Evolutionary conservation across 2,797 vertebrate genomes (phyloP), one percentile per base, ranked within the genome.

Genomic region (Pogoniulus pusillus): DNA sequence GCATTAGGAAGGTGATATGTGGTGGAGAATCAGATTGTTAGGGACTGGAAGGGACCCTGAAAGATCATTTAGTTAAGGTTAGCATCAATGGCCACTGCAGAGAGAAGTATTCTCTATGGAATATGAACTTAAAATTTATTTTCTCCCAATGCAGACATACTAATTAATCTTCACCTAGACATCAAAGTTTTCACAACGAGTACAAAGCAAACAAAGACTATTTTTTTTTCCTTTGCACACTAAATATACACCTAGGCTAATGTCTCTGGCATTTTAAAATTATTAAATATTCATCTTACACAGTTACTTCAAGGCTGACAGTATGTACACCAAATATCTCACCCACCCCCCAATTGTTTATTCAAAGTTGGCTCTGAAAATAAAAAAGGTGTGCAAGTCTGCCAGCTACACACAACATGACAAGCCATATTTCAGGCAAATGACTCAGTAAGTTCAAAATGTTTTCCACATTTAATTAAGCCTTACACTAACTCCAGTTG

Each of bases 401-500:
- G 59, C 53, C 91, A 93, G 59, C 70, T 60, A 75, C 62, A 65
- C 2, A 2, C 66, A 94, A 89, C 66, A 78, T 71, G 32, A 84
- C 27, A 89, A 81, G 17, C 53, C 29, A 12, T 87, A 93, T 93
- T 91, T 95, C 89, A 91, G 82, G 37, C 90, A 91, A 89, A 92
- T 94, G 70, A 94, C 68, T 95, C 94, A 93, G 29, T 64, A 90
- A 79, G 75, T 92, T 90, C 89, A 83, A 55, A 70, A 73, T 66
- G 63, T 59, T 96, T 96, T 89, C 94, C 87, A 94, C 85, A 75
- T 93, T 95, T 96, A 95, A 95, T 93, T 93, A 95, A 94, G 70
- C 37, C 35, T 89, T 90, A 87, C 76, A 4, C 66, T 89, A 75
- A 75, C 79, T 72, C 73, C 85, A 91, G 70, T 35, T 95, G 90